A percentile compares a stretch with the other conserved stretches of the same genome.
Conservation (phyloP, 2,888 invertebrate species). For the Rhingia campestris region DNA sequence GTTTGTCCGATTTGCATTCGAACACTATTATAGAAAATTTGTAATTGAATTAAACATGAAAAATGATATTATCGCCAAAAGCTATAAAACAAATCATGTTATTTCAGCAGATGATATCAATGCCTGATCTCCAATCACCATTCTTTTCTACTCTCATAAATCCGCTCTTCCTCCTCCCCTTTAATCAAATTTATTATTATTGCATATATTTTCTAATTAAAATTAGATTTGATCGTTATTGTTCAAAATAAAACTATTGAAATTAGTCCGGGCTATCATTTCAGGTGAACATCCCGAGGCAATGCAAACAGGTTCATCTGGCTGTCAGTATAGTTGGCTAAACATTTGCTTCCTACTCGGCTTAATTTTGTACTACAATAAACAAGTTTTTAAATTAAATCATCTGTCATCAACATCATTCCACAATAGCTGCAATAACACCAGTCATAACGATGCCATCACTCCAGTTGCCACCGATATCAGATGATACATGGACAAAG, state of each 20-base stretch:
- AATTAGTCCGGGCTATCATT: constrained; percentile 83
- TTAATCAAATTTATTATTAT: constrained; percentile 1
- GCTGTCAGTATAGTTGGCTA: constrained; percentile 82
- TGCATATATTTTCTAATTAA: constrained; percentile 21
- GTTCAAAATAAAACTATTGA: constrained; percentile 80
- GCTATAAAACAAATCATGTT: constrained; percentile 5
- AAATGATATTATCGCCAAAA: too few relatives aligned
- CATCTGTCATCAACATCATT: constrained; percentile 59
- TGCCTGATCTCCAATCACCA: constrained; percentile 10
- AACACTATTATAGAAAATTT: too few relatives aligned
- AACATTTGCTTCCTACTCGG: constrained; percentile 80
- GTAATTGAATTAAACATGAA: too few relatives aligned
- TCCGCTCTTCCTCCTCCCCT: background rate
- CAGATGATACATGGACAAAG: constrained; percentile 66
- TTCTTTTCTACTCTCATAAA: background rate
- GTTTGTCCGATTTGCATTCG: too few relatives aligned
- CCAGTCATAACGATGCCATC: constrained; percentile 27
- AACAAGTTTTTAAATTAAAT: constrained; percentile 75
- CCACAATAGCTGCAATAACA: constrained; percentile 35
- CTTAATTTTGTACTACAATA: constrained; percentile 79
- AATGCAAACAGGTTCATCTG: constrained; percentile 83
- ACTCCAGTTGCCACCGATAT: constrained; percentile 19
- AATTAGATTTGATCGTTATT: constrained; percentile 50
- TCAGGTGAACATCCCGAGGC: constrained; percentile 84
- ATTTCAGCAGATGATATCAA: constrained; percentile 23